A percentile compares a stretch with the other conserved stretches of the same genome.
phyloP scores from a whole-genome alignment of 2,888 invertebrate species.

The Diarsia rubi region DNA sequence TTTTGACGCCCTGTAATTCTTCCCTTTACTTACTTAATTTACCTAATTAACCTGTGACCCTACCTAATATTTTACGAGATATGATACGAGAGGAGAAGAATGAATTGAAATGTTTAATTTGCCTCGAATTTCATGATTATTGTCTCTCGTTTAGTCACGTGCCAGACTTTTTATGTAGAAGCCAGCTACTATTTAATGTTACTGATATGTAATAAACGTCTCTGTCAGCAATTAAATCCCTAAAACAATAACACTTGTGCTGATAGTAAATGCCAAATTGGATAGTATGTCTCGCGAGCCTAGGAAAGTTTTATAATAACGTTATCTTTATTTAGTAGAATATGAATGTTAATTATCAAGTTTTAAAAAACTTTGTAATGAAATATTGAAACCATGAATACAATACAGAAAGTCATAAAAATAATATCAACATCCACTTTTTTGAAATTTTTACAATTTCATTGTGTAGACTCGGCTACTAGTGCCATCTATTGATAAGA shows the following conservation, averaged over 20 bases:
- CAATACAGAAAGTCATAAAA: too few species aligned
- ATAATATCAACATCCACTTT: too few species aligned
- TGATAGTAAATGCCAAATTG: slow-evolving; percentile 24
- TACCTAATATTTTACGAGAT: neutral
- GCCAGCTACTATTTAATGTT: slow-evolving; percentile 26
- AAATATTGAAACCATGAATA: too few species aligned
- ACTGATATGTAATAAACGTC: slow-evolving; percentile 30
- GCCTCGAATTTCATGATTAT: neutral
- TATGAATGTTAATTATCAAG: neutral
- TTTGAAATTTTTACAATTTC: too few species aligned
- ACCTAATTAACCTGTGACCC: neutral
- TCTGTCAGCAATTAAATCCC: slow-evolving; percentile 23
- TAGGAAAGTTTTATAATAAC: neutral
- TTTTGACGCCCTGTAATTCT: too few species aligned
- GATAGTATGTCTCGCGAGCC: neutral
- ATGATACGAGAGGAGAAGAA: neutral
- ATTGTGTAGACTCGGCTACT: too few species aligned
- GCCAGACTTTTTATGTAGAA: slow-evolving; percentile 17
- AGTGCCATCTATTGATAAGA: slow-evolving; percentile 31
- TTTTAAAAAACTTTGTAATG: too few species aligned
- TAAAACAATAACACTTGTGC: slow-evolving; percentile 23
- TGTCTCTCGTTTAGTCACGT: neutral
- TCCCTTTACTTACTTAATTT: neutral
- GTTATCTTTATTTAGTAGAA: neutral
- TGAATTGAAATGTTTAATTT: neutral